Evolutionary conservation across 1,140 invertebrate genomes (phyloP), one percentile per base, ranked within the genome.

Genomic region (Caenorhabditis remanei): DNA sequence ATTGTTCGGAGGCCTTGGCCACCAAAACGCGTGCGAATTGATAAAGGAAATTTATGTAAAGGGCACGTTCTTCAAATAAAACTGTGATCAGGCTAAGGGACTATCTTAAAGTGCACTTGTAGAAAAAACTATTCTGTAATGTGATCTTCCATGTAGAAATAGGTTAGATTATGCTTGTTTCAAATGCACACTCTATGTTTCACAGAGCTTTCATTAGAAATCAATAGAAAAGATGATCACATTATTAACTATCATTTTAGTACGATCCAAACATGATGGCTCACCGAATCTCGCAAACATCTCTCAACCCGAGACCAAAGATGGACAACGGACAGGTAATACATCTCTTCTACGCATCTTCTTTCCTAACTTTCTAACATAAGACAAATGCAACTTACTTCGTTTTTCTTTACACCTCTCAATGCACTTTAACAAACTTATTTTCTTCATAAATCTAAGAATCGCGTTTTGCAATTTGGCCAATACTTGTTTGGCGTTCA

Each of bases 241-340:
- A 6, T 71, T n/a, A 71, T 71, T 46, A 50, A 79, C 46, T 79
- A 79, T 79, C 43, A 53, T 71, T 79, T 50, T 79, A 79, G 71
- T 79, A 79, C n/a, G 71, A 79, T 79, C 71, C 71, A 50, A 79
- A 79, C 71, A 79, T 79, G 43, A 79, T 79, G 71, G 71, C 71
- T 53, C 71, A 79, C n/a, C 43, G 71, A 21, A 50, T 53, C n/a
- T 24, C 71, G 11, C 71, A 48, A 40, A 48, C 71, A 6, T 79
- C 71, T 2, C 46, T 79, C 46, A 79, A 50, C 71, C 14, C 19
- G 11, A 48, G 71, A 41, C 71, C 71, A 46, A 79, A 79, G 53
- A 79, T 79, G 71, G 71, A 43, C 19, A 79, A 50, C 40, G 71
- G 71, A 79, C 71, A 79, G 71, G 71, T 79, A 79, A 79, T 32